These are phyloP conservation scores for Actias luna DNA, from an alignment of 2,888 invertebrate genomes.

Conservation along the genomic window DNA sequence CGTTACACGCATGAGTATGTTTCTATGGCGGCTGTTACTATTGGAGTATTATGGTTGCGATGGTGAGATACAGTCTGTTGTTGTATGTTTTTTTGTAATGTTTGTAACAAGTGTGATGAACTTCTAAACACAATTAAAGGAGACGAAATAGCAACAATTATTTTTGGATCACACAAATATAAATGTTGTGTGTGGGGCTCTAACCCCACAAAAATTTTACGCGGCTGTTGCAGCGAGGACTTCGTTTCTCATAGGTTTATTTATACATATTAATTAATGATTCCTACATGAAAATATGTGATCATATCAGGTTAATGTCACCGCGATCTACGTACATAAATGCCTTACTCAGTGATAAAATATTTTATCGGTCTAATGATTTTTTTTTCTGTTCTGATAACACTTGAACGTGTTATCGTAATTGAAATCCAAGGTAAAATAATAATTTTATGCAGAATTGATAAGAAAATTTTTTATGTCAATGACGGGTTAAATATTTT, in stretches of 20 bases:
- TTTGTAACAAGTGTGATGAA: too few species aligned
- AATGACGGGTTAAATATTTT: neutral
- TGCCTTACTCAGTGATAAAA: conserved; percentile 9
- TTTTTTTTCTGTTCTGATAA: conserved; percentile 1
- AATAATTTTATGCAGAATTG: neutral
- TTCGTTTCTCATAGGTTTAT: neutral
- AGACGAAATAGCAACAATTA: too few species aligned
- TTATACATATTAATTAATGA: neutral
- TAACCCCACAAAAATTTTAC: too few species aligned
- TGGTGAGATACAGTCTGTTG: too few species aligned
- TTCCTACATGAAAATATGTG: neutral
- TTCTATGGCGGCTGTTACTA: too few species aligned
- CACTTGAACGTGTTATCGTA: conserved; percentile 5
- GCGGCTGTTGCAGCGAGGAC: too few species aligned
- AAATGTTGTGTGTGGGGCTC: too few species aligned
- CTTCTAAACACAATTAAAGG: too few species aligned
- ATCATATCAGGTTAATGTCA: conserved; percentile 2
- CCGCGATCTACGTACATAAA: neutral
- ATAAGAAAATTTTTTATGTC: conserved; percentile 1
- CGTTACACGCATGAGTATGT: too few species aligned
- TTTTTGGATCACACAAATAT: too few species aligned
- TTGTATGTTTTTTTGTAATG: too few species aligned
- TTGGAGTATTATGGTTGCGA: too few species aligned
- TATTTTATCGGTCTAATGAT: conserved; percentile 10
- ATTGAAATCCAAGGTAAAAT: conserved; percentile 11